Evolutionary conservation across 2,113 vertebrate genomes (phyloP).

Genomic region (Cyprinodon brontotheroides): DNA sequence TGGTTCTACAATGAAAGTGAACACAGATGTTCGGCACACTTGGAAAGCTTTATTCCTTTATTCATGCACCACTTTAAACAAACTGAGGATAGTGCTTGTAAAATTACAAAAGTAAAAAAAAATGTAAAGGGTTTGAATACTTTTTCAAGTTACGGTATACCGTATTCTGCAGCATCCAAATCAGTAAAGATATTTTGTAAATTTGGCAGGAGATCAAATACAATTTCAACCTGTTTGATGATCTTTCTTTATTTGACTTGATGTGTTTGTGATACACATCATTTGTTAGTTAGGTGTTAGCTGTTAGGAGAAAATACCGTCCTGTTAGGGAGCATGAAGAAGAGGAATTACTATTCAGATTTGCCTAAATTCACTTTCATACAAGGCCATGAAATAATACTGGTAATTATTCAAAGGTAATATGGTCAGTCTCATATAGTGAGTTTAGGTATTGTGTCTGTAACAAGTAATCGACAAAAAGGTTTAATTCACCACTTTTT

Average conservation of each 20-base stretch:
- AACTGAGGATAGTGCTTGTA: background rate
- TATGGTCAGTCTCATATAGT: background rate
- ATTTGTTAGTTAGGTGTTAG: constrained; percentile 39
- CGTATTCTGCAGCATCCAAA: no score
- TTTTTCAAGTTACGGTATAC: no score
- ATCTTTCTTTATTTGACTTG: constrained; percentile 5
- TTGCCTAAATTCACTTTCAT: constrained; percentile 35
- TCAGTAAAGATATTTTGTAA: no score
- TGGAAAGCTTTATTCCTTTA: no score
- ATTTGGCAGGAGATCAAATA: no score
- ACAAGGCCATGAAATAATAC: constrained; percentile 32
- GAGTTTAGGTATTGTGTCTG: background rate
- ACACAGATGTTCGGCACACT: no score
- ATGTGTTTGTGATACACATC: background rate
- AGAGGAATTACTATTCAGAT: constrained; percentile 40
- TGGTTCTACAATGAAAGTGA: no score
- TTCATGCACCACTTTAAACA: background rate
- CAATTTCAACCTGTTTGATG: background rate
- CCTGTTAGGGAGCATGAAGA: constrained; percentile 1
- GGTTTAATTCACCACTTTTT: no score
- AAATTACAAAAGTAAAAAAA: background rate
- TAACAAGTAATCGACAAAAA: background rate
- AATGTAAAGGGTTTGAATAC: background rate
- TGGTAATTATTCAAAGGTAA: background rate
- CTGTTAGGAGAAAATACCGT: background rate